Evolutionary conservation across 2,113 vertebrate species (phyloP).

Genomic region (Phalacrocorax brasilianus): DNA sequence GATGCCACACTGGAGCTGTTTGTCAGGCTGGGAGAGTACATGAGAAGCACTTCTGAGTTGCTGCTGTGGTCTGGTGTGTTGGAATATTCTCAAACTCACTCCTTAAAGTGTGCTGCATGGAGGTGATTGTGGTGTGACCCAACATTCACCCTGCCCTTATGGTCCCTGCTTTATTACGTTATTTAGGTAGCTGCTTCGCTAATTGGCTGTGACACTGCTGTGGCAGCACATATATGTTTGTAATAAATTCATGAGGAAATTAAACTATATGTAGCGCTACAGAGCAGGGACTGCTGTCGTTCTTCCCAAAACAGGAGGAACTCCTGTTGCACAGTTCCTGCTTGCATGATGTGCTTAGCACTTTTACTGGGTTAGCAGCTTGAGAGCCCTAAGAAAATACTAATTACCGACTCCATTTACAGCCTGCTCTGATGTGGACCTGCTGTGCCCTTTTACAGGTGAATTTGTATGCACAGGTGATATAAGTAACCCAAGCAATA

Average conservation of each 20-base stretch:
- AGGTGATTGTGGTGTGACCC: background rate
- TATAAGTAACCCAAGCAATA: background rate
- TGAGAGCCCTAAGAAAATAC: background rate
- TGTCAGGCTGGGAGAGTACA: background rate
- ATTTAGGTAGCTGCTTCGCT: background rate
- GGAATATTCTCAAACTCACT: background rate
- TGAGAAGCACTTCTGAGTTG: background rate
- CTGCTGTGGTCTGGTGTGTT: background rate
- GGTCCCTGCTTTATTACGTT: background rate
- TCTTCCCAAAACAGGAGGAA: background rate
- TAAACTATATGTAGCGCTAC: background rate
- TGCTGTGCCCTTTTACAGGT: background rate
- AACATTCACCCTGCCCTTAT: background rate
- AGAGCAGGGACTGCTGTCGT: background rate
- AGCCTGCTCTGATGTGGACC: background rate
- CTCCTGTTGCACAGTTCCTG: background rate
- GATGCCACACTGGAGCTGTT: fast-evolving
- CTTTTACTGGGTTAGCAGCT: background rate
- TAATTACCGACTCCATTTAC: background rate
- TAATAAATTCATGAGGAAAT: background rate
- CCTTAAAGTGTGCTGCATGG: background rate
- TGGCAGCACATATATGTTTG: background rate
- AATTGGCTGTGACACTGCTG: background rate
- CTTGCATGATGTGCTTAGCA: background rate
- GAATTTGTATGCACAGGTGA: background rate